Evolutionary conservation across 2,113 vertebrate species (phyloP).

Genomic region (Anarrhichthys ocellatus): DNA sequence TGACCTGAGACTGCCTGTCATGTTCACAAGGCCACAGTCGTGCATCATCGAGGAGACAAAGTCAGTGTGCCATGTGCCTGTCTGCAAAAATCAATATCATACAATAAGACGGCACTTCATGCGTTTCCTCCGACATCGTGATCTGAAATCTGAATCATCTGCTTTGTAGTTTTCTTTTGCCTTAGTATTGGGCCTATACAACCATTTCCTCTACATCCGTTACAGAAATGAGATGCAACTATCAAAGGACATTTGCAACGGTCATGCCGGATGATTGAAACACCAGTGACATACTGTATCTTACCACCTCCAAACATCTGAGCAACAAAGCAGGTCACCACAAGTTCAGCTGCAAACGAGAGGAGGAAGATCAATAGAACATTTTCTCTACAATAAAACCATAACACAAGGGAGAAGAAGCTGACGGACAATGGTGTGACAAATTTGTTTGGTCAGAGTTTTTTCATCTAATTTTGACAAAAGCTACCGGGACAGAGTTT

Average conservation of each 20-base stretch:
- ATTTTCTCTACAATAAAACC: conserved; percentile 93
- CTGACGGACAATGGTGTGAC: conserved; percentile 92
- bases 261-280: conserved; percentile 87
- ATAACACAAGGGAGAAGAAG: conserved; percentile 88
- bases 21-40: conserved; percentile 78
- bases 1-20: conserved; percentile 85
- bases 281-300: conserved; percentile 87
- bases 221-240: not conserved
- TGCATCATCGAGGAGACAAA: conserved; percentile 88
- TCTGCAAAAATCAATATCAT: conserved; percentile 85
- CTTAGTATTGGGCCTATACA: not conserved
- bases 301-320: conserved; percentile 82
- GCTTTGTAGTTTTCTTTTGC: conserved; percentile 12
- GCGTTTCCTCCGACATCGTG: conserved; percentile 9
- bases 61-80: conserved; percentile 73
- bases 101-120: conserved; percentile 41
- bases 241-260: conserved; percentile 62
- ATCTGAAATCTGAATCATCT: conserved; percentile 9
- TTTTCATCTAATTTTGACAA: conserved; percentile 95
- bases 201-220: not conserved
- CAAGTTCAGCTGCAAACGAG: conserved; percentile 90
- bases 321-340: conserved; percentile 87
- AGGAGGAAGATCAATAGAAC: conserved; percentile 91
- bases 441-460: conserved; percentile 90
- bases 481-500: conserved; percentile 89